Evolutionary conservation across 2,888 invertebrate species (phyloP), one percentile per base, ranked within the genome.

Genomic region (Hedya salicella): DNA sequence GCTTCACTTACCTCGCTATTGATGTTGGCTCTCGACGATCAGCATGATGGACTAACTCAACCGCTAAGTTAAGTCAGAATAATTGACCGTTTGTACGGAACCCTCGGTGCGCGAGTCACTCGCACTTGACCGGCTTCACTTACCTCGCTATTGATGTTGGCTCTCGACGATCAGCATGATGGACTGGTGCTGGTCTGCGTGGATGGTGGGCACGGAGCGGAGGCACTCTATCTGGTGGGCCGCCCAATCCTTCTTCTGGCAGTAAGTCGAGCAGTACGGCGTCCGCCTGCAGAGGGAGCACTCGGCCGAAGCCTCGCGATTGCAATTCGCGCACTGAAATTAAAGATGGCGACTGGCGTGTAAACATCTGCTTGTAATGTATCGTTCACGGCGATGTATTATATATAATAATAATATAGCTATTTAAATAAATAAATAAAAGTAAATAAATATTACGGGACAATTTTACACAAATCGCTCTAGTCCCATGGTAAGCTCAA

Each of bases 281-380:
- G 97, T 97, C 69, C 96, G 94, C 57, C 97, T 94, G 79, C 97
- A 97, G 44, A 97, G 89, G 0, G 97, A 97, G 83, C 97, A 97
- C 83, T 97, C 97, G 0, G 97, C 96, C 56, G 96, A 94, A 9
- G 97, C 97, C 82, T 97, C 97, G 68, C 97, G 94, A 85, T 97
- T 96, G 82, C 97, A 97, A 84, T 97, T 97, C 57, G 96, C 96
- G 87, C 97, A 97, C 96, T 97, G n/a, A n/a, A n/a, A n/a, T n/a
- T n/a, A n/a, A n/a, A n/a, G n/a, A n/a, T n/a, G n/a, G n/a, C n/a
- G n/a, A n/a, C n/a, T n/a, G n/a, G n/a, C n/a, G n/a, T n/a, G 25
- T 25, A 25, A 25, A 6, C 25, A 25, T 25, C n/a, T n/a, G n/a
- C n/a, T n/a, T n/a, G n/a, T n/a, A n/a, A n/a, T n/a, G n/a, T n/a